Percentiles rank a stretch among this genome's conserved stretches.
Evolutionary conservation across 2,797 vertebrate species (phyloP).

Genomic region (Agapornis canus): DNA sequence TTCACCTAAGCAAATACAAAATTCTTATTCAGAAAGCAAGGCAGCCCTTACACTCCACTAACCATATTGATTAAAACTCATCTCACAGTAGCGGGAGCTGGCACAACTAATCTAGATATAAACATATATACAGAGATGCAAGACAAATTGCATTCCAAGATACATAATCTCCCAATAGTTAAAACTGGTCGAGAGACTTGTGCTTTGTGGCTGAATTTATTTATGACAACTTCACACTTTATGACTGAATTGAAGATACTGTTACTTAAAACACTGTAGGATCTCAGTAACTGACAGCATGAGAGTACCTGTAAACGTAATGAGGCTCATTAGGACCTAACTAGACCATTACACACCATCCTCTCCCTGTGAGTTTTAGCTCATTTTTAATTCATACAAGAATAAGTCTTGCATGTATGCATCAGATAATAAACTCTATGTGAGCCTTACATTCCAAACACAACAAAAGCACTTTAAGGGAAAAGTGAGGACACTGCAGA

Average conservation of each 20-base stretch:
- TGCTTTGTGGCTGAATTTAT: neutral
- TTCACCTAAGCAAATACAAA: neutral
- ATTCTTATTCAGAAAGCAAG: neutral
- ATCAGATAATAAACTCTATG: neutral
- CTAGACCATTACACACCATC: neutral
- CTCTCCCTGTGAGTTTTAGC: neutral
- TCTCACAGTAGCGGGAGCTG: accelerated
- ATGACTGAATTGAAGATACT: neutral
- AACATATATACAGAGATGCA: neutral
- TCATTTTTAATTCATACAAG: neutral
- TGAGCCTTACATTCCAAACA: neutral
- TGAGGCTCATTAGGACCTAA: neutral
- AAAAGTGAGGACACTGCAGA: neutral
- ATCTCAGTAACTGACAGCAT: neutral
- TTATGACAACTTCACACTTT: neutral
- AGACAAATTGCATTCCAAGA: neutral
- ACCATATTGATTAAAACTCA: neutral
- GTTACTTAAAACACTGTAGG: neutral
- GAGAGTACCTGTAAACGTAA: neutral
- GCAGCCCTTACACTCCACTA: neutral
- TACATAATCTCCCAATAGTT: neutral
- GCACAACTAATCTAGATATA: neutral
- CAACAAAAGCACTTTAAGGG: neutral
- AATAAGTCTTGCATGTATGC: neutral
- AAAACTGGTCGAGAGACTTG: neutral